Percentiles rank a stretch among this genome's conserved stretches.
phyloP scores from a whole-genome alignment of 2,797 vertebrate species.

The Neosalanx taihuensis region DNA sequence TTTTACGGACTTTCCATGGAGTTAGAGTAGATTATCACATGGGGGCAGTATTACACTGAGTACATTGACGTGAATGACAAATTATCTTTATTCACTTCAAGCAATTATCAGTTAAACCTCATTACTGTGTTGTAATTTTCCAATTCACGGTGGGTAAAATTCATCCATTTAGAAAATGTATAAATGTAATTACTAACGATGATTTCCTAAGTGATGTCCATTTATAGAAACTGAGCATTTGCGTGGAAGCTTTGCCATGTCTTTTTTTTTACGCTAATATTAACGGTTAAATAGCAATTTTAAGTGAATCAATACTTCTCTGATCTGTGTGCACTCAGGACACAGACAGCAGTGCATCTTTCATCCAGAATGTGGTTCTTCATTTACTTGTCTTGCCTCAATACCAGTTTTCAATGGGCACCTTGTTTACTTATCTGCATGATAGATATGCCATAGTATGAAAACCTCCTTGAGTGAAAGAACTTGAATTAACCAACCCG shows the following conservation, averaged over 20 bases:
- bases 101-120: background rate
- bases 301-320: background rate
- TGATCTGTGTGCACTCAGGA: background rate
- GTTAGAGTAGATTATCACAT: conserved; percentile 30
- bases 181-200: background rate
- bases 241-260: background rate
- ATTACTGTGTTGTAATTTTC: background rate
- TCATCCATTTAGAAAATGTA: background rate
- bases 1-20: conserved; percentile 1
- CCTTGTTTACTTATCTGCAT: no score
- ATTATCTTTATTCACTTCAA: background rate
- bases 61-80: background rate
- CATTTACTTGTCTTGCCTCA: no score
- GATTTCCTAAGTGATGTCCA: background rate
- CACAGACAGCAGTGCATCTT: background rate
- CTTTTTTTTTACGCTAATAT: background rate
- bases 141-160: background rate
- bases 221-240: background rate
- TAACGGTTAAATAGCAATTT: background rate
- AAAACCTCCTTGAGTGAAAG: no score
- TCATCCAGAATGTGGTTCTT: background rate
- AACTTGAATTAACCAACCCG: no score
- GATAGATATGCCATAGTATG: no score
- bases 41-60: conserved; percentile 37
- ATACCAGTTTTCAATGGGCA: no score